Base-by-base conservation (phyloP, 2,113 vertebrate species). In the Scomber japonicus region DNA sequence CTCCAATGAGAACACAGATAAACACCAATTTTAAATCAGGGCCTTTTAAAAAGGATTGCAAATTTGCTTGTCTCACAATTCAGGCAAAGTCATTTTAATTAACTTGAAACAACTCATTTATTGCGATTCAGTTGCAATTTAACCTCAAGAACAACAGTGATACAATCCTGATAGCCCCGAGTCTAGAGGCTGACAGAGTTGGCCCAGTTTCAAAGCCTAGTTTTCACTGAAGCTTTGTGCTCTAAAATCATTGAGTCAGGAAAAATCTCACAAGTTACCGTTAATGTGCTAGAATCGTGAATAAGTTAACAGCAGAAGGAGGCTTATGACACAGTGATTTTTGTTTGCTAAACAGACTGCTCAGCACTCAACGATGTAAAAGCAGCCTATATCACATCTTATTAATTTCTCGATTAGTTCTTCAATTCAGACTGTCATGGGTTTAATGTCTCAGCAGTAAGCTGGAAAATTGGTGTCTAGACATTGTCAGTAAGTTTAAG, bases 381-480 rank as follows among this genome's bases (percentile, higher is more conserved):
- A 70, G 71, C 53, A 75, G 49, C 56, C 45, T 51, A 12, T 63
- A 80, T 85, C 71, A 63, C 64, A 75, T 84, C 68, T 78, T 81
- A 84, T 89, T 90, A 87, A 82, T 79, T 27, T 50, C 71, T 69
- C 5, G 75, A 85, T 91, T 88, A 82, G 81, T 83, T 85, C 45
- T 73, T 65, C 72, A 70, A 44, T 81, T 79, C 68, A 59, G 57
- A 56, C 65, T 83, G 79, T 82, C 75, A 81, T 61, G 78, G 73
- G 30, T 78, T 62, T 83, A 89, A 80, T 88, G 78, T 72, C 71
- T 82, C 61, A 21, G 75, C 78, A 68, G 63, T 51, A 89, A 74
- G 50, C 75, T 87, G 85, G 72, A 84, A 91, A 91, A 91, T 88
- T 40, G 74, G 72, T 65, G 75, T 91, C 80, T 84, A 87, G 83